Conservation (phyloP, 2,888 invertebrate species). For the Drosophila limbata region DNA sequence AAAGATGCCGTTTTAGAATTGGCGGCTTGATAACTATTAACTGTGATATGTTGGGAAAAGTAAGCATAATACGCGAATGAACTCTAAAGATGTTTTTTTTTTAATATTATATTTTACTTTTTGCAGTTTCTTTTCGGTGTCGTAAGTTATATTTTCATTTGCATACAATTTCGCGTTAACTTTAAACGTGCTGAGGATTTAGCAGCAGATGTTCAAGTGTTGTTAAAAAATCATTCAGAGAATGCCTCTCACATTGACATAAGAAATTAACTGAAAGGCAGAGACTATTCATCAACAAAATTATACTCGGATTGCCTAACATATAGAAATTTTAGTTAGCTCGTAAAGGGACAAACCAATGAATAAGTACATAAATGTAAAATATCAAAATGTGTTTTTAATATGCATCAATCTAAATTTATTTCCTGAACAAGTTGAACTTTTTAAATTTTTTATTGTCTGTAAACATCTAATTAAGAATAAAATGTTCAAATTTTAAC, state of each 20-base stretch:
- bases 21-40: conserved; percentile 60
- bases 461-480: too few relatives aligned
- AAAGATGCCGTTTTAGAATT: conserved; percentile 48
- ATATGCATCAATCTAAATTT: too few relatives aligned
- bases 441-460: too few relatives aligned
- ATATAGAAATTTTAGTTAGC: too few relatives aligned
- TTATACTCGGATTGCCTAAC: too few relatives aligned
- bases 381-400: too few relatives aligned
- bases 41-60: conserved; percentile 57
- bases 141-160: conserved; percentile 21
- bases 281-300: background rate
- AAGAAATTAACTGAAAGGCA: background rate
- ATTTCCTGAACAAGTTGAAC: too few relatives aligned
- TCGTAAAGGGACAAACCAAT: too few relatives aligned
- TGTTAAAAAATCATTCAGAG: background rate
- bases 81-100: background rate
- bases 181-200: conserved; percentile 2
- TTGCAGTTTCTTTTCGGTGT: conserved; percentile 15
- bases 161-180: conserved; percentile 57
- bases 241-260: background rate
- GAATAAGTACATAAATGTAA: too few relatives aligned
- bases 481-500: too few relatives aligned
- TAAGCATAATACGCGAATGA: conserved; percentile 9
- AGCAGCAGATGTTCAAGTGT: too few relatives aligned
- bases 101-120: background rate